A percentile compares a stretch with the other conserved stretches of the same genome.
These are phyloP conservation scores for Trididemnum miniatum DNA, from an alignment of 23 tunicate species.

Conservation along the genomic window DNA sequence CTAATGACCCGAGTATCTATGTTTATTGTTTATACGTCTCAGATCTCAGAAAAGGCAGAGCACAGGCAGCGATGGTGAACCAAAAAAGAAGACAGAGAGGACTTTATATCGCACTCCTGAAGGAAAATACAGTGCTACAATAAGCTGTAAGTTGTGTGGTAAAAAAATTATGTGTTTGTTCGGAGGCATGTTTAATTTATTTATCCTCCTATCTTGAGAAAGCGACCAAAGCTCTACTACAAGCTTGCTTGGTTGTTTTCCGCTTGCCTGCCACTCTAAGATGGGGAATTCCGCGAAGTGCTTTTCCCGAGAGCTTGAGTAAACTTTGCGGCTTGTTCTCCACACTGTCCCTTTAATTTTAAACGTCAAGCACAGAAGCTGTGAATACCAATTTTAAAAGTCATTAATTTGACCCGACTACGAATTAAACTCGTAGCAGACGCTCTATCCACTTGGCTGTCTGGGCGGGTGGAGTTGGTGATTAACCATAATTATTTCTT, in stretches of 20 bases:
- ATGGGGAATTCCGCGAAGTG: too few relatives aligned
- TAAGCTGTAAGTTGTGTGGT: constrained; percentile 61
- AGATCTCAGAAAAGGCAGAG: constrained; percentile 65
- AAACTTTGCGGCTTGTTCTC: too few relatives aligned
- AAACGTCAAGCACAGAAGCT: neutral
- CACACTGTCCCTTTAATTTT: neutral
- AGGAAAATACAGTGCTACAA: constrained; percentile 86
- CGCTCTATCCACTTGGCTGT: neutral
- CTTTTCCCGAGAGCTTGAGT: too few relatives aligned
- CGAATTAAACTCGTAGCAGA: neutral
- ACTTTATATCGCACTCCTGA: constrained; percentile 74
- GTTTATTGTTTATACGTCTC: too few relatives aligned
- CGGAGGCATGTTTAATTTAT: neutral
- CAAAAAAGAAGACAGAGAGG: constrained; percentile 76
- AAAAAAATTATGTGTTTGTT: too few relatives aligned
- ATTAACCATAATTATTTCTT: neutral
- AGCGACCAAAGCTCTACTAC: too few relatives aligned
- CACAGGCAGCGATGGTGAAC: constrained; percentile 45
- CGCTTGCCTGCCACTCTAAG: too few relatives aligned
- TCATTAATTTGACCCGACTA: neutral
- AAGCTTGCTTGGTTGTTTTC: too few relatives aligned
- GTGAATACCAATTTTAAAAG: neutral
- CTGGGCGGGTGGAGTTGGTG: neutral
- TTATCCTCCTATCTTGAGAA: too few relatives aligned
- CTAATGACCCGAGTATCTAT: too few relatives aligned